Percentiles rank a stretch among this genome's conserved stretches.
Evolutionary conservation across 2,888 invertebrate species (phyloP).

Genomic region (Nysson spinosus): DNA sequence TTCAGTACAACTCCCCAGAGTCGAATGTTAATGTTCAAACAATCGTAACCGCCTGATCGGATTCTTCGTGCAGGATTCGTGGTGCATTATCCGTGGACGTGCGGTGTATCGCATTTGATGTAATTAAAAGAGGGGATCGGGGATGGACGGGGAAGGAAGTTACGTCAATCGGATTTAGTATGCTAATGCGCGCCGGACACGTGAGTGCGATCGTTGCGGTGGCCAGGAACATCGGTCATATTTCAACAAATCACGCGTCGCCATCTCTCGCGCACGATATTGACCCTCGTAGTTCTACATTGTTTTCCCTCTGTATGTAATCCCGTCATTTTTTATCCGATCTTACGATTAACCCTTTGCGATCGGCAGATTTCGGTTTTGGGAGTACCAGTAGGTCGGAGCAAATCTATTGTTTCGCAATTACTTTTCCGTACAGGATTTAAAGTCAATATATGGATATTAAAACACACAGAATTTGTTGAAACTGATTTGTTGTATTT

Average conservation of each 20-base stretch:
- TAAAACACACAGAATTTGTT: too few species aligned
- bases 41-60: not conserved
- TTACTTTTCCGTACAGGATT: too few species aligned
- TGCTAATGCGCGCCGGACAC: constrained; percentile 51
- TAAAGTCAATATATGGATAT: too few species aligned
- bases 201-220: constrained; percentile 48
- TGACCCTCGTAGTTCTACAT: constrained; percentile 1
- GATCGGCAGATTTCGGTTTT: too few species aligned
- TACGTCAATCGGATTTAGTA: constrained; percentile 55
- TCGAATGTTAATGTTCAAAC: not conserved
- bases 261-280: constrained; percentile 28
- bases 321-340: not conserved
- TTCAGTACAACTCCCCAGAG: too few species aligned
- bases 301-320: not conserved
- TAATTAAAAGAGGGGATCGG: constrained; percentile 49
- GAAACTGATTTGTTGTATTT: too few species aligned
- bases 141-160: constrained; percentile 29
- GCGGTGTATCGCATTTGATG: constrained; percentile 44
- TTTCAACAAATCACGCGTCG: constrained; percentile 61
- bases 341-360: too few species aligned
- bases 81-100: constrained; percentile 27
- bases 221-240: constrained; percentile 45
- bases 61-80: constrained; percentile 13
- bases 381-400: too few species aligned
- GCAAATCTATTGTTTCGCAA: too few species aligned